Evolutionary conservation across 2,797 vertebrate genomes (phyloP).

Genomic region (Pachyuromys duprasi): DNA sequence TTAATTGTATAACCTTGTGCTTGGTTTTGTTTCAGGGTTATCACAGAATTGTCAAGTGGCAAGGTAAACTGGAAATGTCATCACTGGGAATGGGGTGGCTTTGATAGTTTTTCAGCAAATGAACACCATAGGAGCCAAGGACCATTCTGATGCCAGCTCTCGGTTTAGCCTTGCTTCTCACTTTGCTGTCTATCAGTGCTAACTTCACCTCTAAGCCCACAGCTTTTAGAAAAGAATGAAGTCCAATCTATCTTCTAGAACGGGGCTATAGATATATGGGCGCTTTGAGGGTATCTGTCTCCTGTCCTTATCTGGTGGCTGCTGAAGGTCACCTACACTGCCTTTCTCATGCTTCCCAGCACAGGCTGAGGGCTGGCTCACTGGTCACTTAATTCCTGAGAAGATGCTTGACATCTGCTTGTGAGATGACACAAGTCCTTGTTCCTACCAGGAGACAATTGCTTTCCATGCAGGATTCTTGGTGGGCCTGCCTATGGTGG

Average conservation of each 20-base stretch:
- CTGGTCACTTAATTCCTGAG: too few relatives aligned
- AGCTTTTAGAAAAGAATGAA: neutral
- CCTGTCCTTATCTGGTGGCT: neutral
- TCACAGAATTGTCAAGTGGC: neutral
- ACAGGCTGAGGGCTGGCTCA: neutral
- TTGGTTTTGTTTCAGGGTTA: neutral
- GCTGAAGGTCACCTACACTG: neutral
- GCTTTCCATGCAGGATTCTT: neutral
- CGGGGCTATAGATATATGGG: neutral
- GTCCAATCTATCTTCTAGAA: neutral
- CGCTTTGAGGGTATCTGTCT: neutral
- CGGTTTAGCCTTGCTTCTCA: neutral
- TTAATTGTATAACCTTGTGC: neutral
- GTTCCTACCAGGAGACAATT: neutral
- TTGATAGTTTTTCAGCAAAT: neutral
- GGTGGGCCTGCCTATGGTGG: neutral
- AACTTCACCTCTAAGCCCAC: neutral
- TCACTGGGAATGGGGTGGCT: neutral
- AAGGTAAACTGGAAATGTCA: neutral
- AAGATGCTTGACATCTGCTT: neutral
- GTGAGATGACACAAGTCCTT: fast-evolving
- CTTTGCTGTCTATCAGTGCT: neutral
- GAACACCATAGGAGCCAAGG: too few relatives aligned
- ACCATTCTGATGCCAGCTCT: neutral
- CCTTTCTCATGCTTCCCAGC: neutral